Conservation (phyloP, 2,888 invertebrate species). For the Encarsia formosa region DNA sequence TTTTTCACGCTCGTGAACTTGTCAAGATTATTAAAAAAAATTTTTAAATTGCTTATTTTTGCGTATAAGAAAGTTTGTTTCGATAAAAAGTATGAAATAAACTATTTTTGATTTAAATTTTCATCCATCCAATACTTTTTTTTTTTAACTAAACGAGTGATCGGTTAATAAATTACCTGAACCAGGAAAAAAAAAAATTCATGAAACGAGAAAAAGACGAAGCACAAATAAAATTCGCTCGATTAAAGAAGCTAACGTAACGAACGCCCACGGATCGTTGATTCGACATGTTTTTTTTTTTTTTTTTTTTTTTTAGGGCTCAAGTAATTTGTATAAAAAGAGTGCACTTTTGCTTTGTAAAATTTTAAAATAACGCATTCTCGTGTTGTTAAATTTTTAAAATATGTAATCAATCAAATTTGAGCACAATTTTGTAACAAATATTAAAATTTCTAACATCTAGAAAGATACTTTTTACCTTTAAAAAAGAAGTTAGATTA, state of each 20-base stretch:
- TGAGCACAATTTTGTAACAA: no score
- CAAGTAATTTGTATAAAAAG: constrained; percentile 24
- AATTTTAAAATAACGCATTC: no score
- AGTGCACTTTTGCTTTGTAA: no score
- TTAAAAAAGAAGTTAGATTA: no score
- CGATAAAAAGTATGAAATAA: neutral
- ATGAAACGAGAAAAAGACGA: neutral
- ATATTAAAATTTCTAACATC: no score
- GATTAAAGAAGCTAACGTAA: constrained; percentile 18
- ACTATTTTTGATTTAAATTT: neutral
- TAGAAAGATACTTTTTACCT: no score
- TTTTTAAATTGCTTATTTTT: no score
- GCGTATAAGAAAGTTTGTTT: neutral
- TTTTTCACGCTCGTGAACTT: no score
- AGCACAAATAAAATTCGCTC: constrained; percentile 16
- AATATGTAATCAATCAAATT: no score
- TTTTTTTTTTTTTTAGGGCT: constrained; percentile 27
- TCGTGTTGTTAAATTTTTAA: no score
- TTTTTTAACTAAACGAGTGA: neutral
- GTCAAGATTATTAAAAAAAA: no score
- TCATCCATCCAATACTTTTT: no score
- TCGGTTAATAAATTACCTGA: neutral
- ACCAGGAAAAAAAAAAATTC: neutral
- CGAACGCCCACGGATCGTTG: constrained; percentile 10
- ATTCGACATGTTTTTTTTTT: constrained; percentile 5